Base-by-base conservation (phyloP, 2,797 vertebrate genomes). In the Labroides dimidiatus region DNA sequence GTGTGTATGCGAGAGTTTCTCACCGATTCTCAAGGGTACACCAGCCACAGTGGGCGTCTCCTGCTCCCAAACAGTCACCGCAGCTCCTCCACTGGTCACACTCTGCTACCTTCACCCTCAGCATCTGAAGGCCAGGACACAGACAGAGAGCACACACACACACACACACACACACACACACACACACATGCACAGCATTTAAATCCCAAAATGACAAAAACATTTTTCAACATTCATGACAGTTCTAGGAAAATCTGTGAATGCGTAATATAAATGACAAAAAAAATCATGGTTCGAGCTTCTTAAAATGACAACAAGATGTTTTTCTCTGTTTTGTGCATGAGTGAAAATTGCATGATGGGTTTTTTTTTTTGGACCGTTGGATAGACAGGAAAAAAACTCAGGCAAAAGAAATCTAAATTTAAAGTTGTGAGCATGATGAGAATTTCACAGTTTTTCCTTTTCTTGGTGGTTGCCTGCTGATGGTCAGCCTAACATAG, bases 21-120 rank as follows among this genome's bases (percentile, higher is more conserved):
- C 88, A 99, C 98, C 97, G 95, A 39, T 95, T 96, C 90, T 98
- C 96, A 91, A 99, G 94, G 0, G 97, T 93, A 21, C 97, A 99
- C 98, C 98, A 99, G 54, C 98, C 98, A 0, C 98, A 99, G 90
- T 99, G 95, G 55, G 96, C 95, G 0, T 99, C 98, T 0, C 93
- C 93, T 0, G 96, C 95, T 0, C 90, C 93, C 88, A 99, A 89
- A 72, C 98, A 99, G 78, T 95, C 96, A 0, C 17, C n/a, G 58
- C 98, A 99, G 27, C 92, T 95, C 16, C 39, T 71, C 79, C 96
- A 96, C 79, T 93, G 93, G 60, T 93, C 88, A 75, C 98, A 99
- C 1, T 93, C 93, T 0, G 97, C 95, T 67, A 99, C 97, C 73
- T 94, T 96, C 72, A 98, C 96, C 55, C 95, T 93, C 0, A 95